Base-by-base conservation (phyloP, 2,888 invertebrate genomes). In the Drosophila siamana region DNA sequence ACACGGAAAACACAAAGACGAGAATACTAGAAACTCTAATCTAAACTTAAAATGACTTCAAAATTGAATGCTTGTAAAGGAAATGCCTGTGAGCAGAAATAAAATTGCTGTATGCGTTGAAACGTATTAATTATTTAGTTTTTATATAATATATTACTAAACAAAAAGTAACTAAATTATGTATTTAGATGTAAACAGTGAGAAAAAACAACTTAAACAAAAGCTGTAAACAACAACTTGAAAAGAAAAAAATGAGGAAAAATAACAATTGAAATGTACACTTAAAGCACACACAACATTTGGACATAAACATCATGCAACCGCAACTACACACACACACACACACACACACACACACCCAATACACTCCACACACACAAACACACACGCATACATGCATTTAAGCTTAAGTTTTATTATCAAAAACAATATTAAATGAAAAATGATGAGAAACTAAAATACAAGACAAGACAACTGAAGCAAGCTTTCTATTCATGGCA, bases 121-220 rank as follows among this genome's bases (percentile, higher is more conserved):
- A 78, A 84, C 78, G 84, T 82, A 82, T 86, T 86, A 86, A 82
- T 86, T 86, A 86, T 84, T 82, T 82, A 86, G 85, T 82, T 86
- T 86, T 82, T 82, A 82, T 82, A 82, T 73, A 57, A 84, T 66
- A 86, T 84, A 83, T 65, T 69, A 81, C 76, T 67, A 75, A 72
- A 72, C 43, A 41, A 71, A 66, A 55, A 43, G 52, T 56, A 82
- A 86, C 87, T 82, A 82, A 82, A 84, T 82, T 86, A 82, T 82
- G 78, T 86, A 84, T 68, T 82, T 82, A 82, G 87, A 55, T 62
- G 69, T 69, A 80, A 77, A 75, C 51, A 82, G 68, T 74, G 74
- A 64, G 78, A 80, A 69, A 65, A 62, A 71, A 63, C 48, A 60
- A 62, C 43, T 57, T 50, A 60, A 70, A 77, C 43, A 55, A 55